These are phyloP conservation scores for Puffinus mauretanicus DNA, from an alignment of 2,113 vertebrate genomes.

Conservation along the genomic window DNA sequence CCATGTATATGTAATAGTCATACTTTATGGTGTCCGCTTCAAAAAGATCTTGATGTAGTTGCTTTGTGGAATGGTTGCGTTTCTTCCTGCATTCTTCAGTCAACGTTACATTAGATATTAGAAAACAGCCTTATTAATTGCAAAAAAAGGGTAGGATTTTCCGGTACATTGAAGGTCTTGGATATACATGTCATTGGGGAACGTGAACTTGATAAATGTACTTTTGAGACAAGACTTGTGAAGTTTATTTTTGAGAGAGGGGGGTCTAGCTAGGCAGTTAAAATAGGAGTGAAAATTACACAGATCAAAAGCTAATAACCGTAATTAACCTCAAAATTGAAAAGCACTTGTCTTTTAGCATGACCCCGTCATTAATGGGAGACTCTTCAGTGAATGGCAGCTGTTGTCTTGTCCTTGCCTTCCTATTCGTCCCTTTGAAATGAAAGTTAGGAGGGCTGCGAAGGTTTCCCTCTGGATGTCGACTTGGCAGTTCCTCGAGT, in stretches of 20 bases:
- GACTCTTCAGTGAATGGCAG: not conserved
- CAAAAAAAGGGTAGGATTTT: not conserved
- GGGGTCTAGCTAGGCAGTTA: not conserved
- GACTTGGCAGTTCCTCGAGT: accelerated
- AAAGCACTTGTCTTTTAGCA: not conserved
- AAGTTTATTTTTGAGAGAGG: not conserved
- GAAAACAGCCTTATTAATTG: not conserved
- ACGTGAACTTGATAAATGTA: not conserved
- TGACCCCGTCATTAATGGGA: not conserved
- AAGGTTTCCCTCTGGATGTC: accelerated
- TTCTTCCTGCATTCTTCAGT: not conserved
- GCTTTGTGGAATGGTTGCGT: not conserved
- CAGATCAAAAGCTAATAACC: not conserved
- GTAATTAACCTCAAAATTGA: not conserved
- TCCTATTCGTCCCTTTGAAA: not conserved
- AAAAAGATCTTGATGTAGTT: not conserved
- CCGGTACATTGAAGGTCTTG: not conserved
- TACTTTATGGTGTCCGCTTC: not conserved
- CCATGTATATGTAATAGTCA: not conserved
- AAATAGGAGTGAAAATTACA: not conserved
- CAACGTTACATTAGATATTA: not conserved
- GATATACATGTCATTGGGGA: not conserved
- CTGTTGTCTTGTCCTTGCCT: not conserved
- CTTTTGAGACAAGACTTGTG: not conserved
- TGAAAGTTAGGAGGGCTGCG: not conserved